Evolutionary conservation across 2,113 vertebrate species (phyloP), one percentile per base, ranked within the genome.

Genomic region (Pseudois nayaur): DNA sequence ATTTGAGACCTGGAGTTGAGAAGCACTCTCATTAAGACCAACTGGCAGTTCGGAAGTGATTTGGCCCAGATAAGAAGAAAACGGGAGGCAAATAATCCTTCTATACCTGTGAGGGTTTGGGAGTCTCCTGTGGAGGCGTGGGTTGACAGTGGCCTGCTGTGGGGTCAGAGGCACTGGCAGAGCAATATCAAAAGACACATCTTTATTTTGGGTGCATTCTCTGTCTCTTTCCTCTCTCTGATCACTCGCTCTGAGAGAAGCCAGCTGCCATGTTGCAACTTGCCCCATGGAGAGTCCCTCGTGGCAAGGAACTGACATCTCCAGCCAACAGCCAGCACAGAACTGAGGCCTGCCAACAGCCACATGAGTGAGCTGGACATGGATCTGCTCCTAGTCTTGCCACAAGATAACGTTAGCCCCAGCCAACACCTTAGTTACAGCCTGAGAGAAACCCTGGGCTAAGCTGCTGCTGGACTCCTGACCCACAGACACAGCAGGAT

Each of bases 41-140:
- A 27, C 71, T 43, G 55, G 71, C 64, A 76, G 48, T 88, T 92
- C 78, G 25, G 81, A 94, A 97, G 36, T 83, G 79, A 92, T 87
- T 89, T 97, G 85, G 89, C 29, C 91, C 85, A 97, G 23, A 76
- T 62, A 67, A 94, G 81, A 67, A 9, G 16, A 76, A 86, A 94
- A 92, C 33, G 43, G 54, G 29, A 76, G 48, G 48, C 59, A 48
- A 88, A 90, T 54, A 67, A 14, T 64, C 78, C 25, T 92, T 81
- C 52, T 93, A 50, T 87, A 25, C 54, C 60, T 64, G n/a, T 14
- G 71, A 76, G 40, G 27, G 71, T 43, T 27, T 76, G 36, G 23
- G 71, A 76, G 36, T 43, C 71, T 76, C 71, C 71, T 14, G 36
- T 27, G 23, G 36, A 43, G 36, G 71, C 3, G 3, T 76, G 71